Percentiles rank a stretch among this genome's conserved stretches.
Evolutionary conservation across 2,113 vertebrate genomes (phyloP).

Genomic region (Scopus umbretta): DNA sequence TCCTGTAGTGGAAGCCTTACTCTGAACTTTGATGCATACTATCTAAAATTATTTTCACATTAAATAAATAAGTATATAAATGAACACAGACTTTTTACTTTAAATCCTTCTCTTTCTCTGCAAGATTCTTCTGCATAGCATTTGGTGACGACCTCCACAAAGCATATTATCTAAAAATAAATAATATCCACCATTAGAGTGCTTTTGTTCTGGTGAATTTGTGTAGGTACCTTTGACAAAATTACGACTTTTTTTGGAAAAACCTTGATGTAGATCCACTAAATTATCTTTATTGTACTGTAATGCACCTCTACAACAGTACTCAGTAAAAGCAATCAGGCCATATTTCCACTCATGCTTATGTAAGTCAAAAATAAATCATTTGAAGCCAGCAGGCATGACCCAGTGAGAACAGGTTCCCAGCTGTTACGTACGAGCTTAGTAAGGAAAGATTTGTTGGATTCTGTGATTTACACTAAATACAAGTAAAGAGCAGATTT

Average conservation of each 20-base stretch:
- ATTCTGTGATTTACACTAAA: neutral
- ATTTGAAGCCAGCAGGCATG: conserved; percentile 5
- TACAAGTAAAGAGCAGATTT: neutral
- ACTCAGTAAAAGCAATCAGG: neutral
- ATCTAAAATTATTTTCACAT: neutral
- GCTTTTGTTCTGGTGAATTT: neutral
- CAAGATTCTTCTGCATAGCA: neutral
- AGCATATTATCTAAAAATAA: neutral
- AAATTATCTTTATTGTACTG: neutral
- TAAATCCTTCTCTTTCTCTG: neutral
- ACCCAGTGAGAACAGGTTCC: neutral
- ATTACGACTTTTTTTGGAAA: neutral
- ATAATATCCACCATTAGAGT: neutral
- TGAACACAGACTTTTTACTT: neutral
- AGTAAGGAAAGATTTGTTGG: conserved; percentile 18
- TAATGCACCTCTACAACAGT: neutral
- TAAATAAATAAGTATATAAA: neutral
- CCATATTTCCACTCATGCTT: conserved; percentile 18
- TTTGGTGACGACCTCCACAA: neutral
- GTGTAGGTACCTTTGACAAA: neutral
- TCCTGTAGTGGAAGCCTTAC: neutral
- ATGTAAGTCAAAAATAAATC: conserved; percentile 41
- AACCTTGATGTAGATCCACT: neutral
- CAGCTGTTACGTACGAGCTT: conserved; percentile 11
- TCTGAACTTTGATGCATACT: neutral